These are phyloP conservation scores for Pheosia tremula DNA, from an alignment of 2,888 invertebrate species.

Conservation along the genomic window DNA sequence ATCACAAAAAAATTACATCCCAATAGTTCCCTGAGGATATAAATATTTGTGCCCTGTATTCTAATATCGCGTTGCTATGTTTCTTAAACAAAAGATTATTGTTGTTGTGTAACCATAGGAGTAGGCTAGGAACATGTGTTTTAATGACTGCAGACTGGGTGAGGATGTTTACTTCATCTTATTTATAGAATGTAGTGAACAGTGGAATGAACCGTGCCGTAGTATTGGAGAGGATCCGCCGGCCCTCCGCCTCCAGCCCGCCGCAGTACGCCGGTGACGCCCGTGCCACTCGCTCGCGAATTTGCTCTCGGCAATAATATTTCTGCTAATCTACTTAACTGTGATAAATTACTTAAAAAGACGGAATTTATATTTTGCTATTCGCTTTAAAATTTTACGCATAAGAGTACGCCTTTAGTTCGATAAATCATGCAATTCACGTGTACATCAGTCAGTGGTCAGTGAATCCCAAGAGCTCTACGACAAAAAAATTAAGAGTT, in stretches of 20 bases:
- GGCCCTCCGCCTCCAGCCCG: background rate
- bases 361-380: conserved; percentile 24
- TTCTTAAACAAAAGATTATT: no score
- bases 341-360: conserved; percentile 37
- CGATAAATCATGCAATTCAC: background rate
- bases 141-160: background rate
- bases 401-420: conserved; percentile 16
- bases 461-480: conserved; percentile 25
- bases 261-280: conserved; percentile 49
- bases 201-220: background rate
- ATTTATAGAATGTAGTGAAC: conserved; percentile 1
- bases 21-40: no score
- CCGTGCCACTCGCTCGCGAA: conserved; percentile 37
- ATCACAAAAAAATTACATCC: no score
- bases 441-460: conserved; percentile 20
- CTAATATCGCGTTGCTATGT: no score
- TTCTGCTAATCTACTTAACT: conserved; percentile 34
- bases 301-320: conserved; percentile 19
- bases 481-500: conserved; percentile 27
- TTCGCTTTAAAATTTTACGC: conserved; percentile 11
- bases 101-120: no score
- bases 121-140: no score
- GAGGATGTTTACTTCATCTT: background rate
- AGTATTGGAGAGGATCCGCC: background rate
- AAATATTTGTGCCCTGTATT: no score